These are phyloP conservation scores for Pantherophis vulpinus DNA, from an alignment of 2,797 vertebrate species.

Conservation along the genomic window DNA sequence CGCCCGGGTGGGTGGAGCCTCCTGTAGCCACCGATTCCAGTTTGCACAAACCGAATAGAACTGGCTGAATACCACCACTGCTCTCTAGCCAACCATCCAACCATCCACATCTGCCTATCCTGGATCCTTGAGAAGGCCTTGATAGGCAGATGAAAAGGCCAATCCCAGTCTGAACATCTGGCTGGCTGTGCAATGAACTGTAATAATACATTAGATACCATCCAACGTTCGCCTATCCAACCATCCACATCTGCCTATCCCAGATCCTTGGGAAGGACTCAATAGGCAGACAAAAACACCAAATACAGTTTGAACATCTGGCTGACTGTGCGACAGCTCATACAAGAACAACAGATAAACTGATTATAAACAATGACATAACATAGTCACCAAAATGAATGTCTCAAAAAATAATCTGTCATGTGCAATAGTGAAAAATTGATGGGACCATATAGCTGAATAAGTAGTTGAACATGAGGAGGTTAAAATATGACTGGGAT, in stretches of 20 bases:
- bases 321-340: neutral
- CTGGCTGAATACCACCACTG: too few species aligned
- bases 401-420: neutral
- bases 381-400: neutral
- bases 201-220: too few species aligned
- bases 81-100: too few species aligned
- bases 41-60: too few species aligned
- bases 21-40: fast-evolving
- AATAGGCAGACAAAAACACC: neutral
- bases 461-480: neutral
- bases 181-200: too few species aligned
- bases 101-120: too few species aligned
- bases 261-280: neutral
- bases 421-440: neutral
- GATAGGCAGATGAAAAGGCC: too few species aligned
- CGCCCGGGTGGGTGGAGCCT: too few species aligned
- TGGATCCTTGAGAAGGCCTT: too few species aligned
- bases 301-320: neutral
- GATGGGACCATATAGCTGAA: neutral
- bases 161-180: too few species aligned
- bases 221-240: too few species aligned
- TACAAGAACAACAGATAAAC: neutral
- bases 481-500: neutral
- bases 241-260: too few species aligned
- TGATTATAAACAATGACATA: neutral